phyloP scores from a whole-genome alignment of 2,888 invertebrate genomes.

The Ophioninae sp. region DNA sequence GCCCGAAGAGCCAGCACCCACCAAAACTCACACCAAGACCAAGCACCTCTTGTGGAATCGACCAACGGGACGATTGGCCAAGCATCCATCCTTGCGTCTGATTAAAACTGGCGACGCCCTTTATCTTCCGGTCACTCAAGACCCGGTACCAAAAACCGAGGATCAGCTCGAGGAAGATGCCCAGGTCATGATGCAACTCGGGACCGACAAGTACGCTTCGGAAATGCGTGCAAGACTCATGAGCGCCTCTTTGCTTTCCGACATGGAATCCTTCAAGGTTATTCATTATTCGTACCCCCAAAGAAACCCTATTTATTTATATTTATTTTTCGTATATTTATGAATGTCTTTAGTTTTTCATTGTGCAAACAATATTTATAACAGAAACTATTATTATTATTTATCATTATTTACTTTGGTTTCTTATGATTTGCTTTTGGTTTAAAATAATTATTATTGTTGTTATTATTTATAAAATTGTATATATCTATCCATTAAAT shows the following conservation, averaged over 20 bases:
- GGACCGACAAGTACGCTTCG: constrained; percentile 91
- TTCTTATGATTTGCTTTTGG: too few relatives aligned
- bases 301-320: neutral
- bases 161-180: constrained; percentile 97
- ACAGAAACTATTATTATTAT: too few relatives aligned
- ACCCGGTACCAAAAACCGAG: constrained; percentile 98
- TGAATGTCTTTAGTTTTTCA: neutral
- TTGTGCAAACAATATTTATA: too few relatives aligned
- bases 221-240: constrained; percentile 96
- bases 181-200: constrained; percentile 93
- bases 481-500: too few relatives aligned
- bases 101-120: constrained; percentile 87
- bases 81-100: constrained; percentile 86
- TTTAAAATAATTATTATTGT: too few relatives aligned
- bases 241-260: constrained; percentile 96
- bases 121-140: constrained; percentile 93
- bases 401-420: too few relatives aligned
- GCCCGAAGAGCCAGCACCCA: constrained; percentile 79
- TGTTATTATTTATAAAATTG: too few relatives aligned
- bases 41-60: constrained; percentile 83
- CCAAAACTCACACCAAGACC: constrained; percentile 65
- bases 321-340: neutral
- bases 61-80: constrained; percentile 88
- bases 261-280: constrained; percentile 99
- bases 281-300: neutral